Evolutionary conservation across 2,113 vertebrate genomes (phyloP).

Genomic region (Scatophagus argus): DNA sequence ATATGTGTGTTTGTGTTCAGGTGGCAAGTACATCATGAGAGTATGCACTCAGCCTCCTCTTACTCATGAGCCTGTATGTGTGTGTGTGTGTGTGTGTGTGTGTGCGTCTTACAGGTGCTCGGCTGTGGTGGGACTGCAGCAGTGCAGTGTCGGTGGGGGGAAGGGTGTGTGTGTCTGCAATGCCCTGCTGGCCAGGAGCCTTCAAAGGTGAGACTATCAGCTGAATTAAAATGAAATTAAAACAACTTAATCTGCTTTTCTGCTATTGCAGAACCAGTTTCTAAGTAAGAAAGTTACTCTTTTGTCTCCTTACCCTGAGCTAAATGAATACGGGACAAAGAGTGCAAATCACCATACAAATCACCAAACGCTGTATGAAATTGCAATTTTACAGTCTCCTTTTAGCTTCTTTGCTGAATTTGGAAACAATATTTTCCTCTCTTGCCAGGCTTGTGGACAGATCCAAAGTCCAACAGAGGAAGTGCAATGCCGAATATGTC

Average conservation of each 20-base stretch:
- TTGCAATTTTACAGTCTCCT: neutral
- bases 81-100: slow-evolving; percentile 44
- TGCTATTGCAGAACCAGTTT: neutral
- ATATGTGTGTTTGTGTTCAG: slow-evolving; percentile 1
- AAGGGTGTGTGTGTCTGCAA: slow-evolving; percentile 77
- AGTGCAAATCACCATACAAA: neutral
- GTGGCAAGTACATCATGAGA: neutral
- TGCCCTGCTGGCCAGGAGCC: slow-evolving; percentile 91
- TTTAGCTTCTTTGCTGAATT: neutral
- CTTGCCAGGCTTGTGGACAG: slow-evolving; percentile 78
- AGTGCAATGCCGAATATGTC: slow-evolving; percentile 85
- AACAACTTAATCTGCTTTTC: neutral
- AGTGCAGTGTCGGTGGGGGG: slow-evolving; percentile 73
- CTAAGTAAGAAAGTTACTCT: neutral
- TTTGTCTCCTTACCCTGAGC: neutral
- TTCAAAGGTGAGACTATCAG: slow-evolving; percentile 82
- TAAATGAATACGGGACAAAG: too few species aligned
- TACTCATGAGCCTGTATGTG: slow-evolving; percentile 22
- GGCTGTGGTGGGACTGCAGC: slow-evolving; percentile 72
- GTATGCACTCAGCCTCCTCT: neutral
- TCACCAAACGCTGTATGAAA: too few species aligned
- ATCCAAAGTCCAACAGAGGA: slow-evolving; percentile 63
- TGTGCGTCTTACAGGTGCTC: slow-evolving; percentile 67
- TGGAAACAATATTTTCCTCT: neutral
- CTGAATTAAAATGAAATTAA: neutral